phyloP scores from a whole-genome alignment of 2,888 invertebrate species.

The Eupelmus urozonus region DNA sequence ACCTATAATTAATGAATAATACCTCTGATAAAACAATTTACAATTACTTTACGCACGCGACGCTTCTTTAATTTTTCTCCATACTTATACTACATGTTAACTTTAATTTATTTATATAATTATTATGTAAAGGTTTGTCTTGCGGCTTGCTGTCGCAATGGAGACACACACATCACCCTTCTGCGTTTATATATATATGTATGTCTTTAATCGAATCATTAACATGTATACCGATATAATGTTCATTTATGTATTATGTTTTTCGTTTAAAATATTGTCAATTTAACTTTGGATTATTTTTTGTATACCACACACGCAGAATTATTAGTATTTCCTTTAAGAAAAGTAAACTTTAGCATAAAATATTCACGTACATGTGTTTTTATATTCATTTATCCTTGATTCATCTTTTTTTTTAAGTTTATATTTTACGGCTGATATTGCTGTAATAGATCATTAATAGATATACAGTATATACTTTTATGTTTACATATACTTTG shows the following conservation, averaged over 20 bases:
- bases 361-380: constrained; percentile 54
- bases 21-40: constrained; percentile 47
- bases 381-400: constrained; percentile 18
- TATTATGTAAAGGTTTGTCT: constrained; percentile 31
- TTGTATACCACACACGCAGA: constrained; percentile 65
- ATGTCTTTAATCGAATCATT: constrained; percentile 29
- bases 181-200: too few species aligned
- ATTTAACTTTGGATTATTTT: constrained; percentile 66
- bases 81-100: constrained; percentile 37
- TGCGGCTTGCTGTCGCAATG: background rate
- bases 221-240: constrained; percentile 12
- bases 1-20: constrained; percentile 35
- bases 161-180: constrained; percentile 30
- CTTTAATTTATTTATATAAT: constrained; percentile 43
- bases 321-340: constrained; percentile 66
- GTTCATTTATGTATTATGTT: constrained; percentile 46
- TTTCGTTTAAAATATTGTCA: constrained; percentile 31
- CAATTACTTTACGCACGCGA: constrained; percentile 40
- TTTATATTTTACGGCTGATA: too few species aligned
- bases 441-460: too few species aligned
- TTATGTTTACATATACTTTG: too few species aligned
- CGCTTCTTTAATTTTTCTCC: constrained; percentile 34
- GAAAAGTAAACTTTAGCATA: constrained; percentile 68
- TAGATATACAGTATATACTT: too few species aligned
- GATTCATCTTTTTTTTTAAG: background rate